These are phyloP conservation scores for Dermatemys mawii DNA, from an alignment of 2,113 vertebrate species.

Conservation along the genomic window DNA sequence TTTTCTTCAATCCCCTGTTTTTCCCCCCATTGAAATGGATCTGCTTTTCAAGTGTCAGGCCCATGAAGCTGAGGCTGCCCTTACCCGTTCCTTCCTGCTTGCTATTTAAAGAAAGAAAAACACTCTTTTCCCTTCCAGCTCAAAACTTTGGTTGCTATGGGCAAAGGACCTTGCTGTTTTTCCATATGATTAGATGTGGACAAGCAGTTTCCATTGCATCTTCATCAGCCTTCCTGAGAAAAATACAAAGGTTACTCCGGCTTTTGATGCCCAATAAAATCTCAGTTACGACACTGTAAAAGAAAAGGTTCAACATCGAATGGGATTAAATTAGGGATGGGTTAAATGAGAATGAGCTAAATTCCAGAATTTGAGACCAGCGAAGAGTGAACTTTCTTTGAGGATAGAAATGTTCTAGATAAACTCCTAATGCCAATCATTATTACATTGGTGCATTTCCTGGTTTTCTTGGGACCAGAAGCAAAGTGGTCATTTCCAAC, in stretches of 20 bases:
- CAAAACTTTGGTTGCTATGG: not conserved
- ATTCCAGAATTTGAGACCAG: not conserved
- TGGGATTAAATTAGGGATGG: not conserved
- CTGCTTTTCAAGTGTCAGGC: fast-evolving
- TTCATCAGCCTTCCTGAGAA: not conserved
- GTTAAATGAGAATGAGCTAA: not conserved
- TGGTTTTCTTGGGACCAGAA: not conserved
- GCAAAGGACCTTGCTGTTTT: not conserved
- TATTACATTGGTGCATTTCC: not conserved
- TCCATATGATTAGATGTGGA: not conserved
- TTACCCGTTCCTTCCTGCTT: not conserved
- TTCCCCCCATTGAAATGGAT: not conserved
- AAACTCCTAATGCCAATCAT: fast-evolving
- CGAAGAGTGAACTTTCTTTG: not conserved
- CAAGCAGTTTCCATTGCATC: not conserved
- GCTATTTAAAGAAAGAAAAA: not conserved
- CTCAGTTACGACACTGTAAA: not conserved
- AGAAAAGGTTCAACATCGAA: not conserved
- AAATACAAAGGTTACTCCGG: not conserved
- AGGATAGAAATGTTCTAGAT: not conserved
- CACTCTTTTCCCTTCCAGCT: not conserved
- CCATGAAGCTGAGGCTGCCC: not conserved
- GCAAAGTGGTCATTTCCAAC: not conserved
- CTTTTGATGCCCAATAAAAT: not conserved
- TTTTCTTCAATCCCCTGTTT: not conserved